A percentile compares a stretch with the other conserved stretches of the same genome.
phyloP scores from a whole-genome alignment of 2,113 vertebrate genomes.

The Rhinoderma darwinii region DNA sequence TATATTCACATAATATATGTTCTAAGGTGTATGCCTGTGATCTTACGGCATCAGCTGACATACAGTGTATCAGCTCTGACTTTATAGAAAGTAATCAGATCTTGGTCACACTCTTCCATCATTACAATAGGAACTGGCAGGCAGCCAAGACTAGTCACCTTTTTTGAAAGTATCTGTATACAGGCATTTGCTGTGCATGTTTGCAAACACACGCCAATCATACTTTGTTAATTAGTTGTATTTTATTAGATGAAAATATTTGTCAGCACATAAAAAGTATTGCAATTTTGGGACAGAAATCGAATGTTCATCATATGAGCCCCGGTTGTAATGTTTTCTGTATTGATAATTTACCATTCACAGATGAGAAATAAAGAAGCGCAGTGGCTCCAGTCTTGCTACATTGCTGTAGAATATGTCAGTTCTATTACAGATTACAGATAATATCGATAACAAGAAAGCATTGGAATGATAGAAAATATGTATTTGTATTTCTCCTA shows the following conservation, averaged over 20 bases:
- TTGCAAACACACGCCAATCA: neutral
- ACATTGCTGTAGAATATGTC: no score
- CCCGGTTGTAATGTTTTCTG: no score
- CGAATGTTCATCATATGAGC: no score
- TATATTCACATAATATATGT: no score
- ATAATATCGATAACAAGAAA: no score
- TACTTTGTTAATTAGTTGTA: neutral
- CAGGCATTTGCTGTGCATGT: neutral
- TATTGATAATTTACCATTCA: no score
- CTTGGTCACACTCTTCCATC: neutral
- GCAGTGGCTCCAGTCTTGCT: no score
- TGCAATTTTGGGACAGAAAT: no score
- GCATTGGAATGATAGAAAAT: no score
- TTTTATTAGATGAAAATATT: neutral
- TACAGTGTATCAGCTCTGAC: neutral
- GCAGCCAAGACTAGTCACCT: neutral
- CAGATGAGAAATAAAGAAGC: no score
- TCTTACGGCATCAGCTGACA: neutral
- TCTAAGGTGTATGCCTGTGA: neutral
- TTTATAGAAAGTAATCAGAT: neutral
- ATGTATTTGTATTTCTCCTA: no score
- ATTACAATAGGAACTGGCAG: neutral
- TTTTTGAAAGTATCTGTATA: neutral
- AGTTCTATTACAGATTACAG: no score
- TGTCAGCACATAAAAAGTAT: neutral